phyloP scores from a whole-genome alignment of 2,113 vertebrate species.

The Atractosteus spatula region DNA sequence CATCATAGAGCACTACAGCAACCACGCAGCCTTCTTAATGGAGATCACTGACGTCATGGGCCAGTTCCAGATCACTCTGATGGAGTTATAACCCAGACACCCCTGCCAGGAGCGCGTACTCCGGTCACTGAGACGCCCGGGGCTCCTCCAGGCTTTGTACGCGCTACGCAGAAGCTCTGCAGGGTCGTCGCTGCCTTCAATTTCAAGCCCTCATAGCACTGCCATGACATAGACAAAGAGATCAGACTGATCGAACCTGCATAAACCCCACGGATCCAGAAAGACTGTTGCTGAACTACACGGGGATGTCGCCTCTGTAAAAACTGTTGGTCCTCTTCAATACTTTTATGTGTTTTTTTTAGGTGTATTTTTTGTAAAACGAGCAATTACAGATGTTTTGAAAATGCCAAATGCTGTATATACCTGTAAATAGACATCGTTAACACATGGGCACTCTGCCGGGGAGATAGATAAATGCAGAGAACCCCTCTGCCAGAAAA shows the following conservation, averaged over 20 bases:
- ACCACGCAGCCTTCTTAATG: conserved; percentile 91
- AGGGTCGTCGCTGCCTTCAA: not conserved
- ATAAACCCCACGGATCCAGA: conserved; percentile 20
- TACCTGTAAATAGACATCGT: conserved; percentile 62
- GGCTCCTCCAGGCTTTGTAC: not conserved
- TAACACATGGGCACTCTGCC: conserved; percentile 43
- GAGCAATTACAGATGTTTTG: conserved; percentile 51
- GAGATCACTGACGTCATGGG: conserved; percentile 78
- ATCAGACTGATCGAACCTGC: conserved; percentile 8
- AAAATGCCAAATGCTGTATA: conserved; percentile 44
- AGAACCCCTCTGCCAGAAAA: conserved; percentile 31
- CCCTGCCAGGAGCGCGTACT: not conserved
- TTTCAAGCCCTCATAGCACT: conserved; percentile 42
- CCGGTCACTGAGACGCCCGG: not conserved
- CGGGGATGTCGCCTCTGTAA: conserved; percentile 35
- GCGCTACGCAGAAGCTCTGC: not conserved
- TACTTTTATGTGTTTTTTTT: conserved; percentile 27
- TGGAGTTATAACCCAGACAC: conserved; percentile 75
- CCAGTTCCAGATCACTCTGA: conserved; percentile 86
- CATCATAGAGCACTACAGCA: conserved; percentile 96
- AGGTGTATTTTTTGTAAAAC: conserved; percentile 49
- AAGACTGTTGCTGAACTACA: conserved; percentile 21
- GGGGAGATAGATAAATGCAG: conserved; percentile 16
- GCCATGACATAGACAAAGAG: conserved; percentile 33
- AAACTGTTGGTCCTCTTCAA: conserved; percentile 33